These are phyloP conservation scores for Corvus cornix DNA, from an alignment of 2,113 vertebrate species.

Conservation along the genomic window DNA sequence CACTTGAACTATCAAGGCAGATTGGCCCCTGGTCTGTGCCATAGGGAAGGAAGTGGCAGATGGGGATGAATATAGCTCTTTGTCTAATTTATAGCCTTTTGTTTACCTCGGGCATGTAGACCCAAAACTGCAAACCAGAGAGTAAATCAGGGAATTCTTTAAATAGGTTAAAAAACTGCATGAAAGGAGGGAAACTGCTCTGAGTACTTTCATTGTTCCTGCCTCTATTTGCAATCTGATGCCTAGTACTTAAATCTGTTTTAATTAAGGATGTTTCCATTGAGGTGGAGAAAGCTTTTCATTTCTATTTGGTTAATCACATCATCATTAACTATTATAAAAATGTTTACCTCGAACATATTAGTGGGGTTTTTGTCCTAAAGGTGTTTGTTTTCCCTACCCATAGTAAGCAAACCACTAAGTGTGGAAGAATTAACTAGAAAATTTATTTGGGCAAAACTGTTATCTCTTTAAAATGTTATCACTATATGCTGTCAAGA, in stretches of 20 bases:
- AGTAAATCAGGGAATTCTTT: conserved; percentile 9
- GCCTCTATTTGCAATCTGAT: conserved; percentile 25
- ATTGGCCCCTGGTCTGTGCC: not conserved
- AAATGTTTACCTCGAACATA: not conserved
- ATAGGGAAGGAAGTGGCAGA: not conserved
- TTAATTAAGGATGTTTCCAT: conserved; percentile 50
- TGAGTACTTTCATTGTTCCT: not conserved
- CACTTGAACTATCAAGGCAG: not conserved
- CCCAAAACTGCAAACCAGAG: not conserved
- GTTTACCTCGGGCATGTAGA: not conserved
- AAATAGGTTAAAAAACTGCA: not conserved
- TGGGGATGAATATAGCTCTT: not conserved
- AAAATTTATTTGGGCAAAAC: not conserved
- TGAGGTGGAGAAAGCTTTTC: conserved; percentile 32
- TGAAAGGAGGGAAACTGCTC: not conserved
- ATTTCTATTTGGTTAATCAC: conserved; percentile 45
- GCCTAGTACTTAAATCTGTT: conserved; percentile 25
- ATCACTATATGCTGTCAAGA: not conserved
- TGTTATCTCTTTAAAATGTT: not conserved
- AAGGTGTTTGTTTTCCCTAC: not conserved
- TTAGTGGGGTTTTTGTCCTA: not conserved
- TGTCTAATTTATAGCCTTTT: not conserved
- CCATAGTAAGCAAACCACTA: not conserved
- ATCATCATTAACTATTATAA: conserved; percentile 29
- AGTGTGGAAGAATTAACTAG: not conserved